phyloP scores from a whole-genome alignment of 2,797 vertebrate genomes.

The Sebastes aleutianus region DNA sequence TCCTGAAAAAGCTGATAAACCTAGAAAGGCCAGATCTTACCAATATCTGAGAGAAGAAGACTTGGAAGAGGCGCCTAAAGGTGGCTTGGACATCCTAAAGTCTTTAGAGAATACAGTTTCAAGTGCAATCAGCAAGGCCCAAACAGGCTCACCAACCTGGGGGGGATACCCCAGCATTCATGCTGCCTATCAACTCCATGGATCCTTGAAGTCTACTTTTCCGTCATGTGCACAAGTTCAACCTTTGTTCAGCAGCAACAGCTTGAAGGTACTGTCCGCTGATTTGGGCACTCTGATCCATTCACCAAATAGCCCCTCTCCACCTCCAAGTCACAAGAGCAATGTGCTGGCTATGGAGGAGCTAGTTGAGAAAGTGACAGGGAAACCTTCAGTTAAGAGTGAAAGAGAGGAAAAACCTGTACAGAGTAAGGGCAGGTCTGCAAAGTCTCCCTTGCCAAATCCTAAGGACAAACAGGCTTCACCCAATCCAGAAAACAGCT shows the following conservation, averaged over 20 bases:
- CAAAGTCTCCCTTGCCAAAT: slow-evolving; percentile 84
- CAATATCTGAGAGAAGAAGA: slow-evolving; percentile 97
- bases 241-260: slow-evolving; percentile 86
- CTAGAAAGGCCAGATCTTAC: slow-evolving; percentile 80
- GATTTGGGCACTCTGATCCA: slow-evolving; percentile 83
- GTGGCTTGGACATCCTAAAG: slow-evolving; percentile 94
- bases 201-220: slow-evolving; percentile 86
- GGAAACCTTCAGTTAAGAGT: slow-evolving; percentile 87
- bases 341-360: slow-evolving; percentile 98
- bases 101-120: slow-evolving; percentile 97
- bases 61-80: slow-evolving; percentile 93
- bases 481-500: slow-evolving; percentile 78
- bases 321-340: slow-evolving; percentile 91
- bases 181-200: slow-evolving; percentile 96
- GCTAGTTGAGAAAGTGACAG: slow-evolving; percentile 95
- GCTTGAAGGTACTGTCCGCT: slow-evolving; percentile 82
- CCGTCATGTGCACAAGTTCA: slow-evolving; percentile 88
- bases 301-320: slow-evolving; percentile 90
- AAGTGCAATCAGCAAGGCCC: slow-evolving; percentile 97
- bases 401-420: slow-evolving; percentile 85
- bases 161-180: slow-evolving; percentile 99
- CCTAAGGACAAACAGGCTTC: slow-evolving; percentile 87
- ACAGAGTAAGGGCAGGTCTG: slow-evolving; percentile 79
- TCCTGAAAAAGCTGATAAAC: slow-evolving; percentile 71
- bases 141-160: slow-evolving; percentile 97